These are phyloP conservation scores for Rhingia rostrata DNA, from an alignment of 2,888 invertebrate genomes.

Conservation along the genomic window DNA sequence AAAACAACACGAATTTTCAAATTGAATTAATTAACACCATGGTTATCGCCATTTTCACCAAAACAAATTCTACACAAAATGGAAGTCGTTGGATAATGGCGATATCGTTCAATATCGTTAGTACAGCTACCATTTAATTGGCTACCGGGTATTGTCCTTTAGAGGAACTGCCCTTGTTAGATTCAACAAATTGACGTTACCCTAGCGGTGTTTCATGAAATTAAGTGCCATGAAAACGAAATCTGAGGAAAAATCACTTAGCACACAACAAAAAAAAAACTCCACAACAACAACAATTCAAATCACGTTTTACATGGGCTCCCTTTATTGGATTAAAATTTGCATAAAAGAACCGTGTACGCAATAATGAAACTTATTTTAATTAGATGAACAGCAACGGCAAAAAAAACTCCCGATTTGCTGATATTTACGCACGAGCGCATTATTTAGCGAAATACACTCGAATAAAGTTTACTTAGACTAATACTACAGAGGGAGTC, in stretches of 20 bases:
- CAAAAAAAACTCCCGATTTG: constrained; percentile 6
- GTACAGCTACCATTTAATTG: background rate
- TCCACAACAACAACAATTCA: constrained; percentile 10
- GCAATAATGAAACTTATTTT: constrained; percentile 25
- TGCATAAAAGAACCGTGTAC: constrained; percentile 10
- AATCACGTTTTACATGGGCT: constrained; percentile 23
- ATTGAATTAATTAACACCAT: background rate
- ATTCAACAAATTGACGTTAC: background rate
- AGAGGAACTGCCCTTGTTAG: background rate
- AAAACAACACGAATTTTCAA: background rate
- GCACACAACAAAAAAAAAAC: background rate
- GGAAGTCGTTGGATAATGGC: background rate
- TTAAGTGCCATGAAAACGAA: background rate
- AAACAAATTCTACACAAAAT: background rate
- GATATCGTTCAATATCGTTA: background rate
- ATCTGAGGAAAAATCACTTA: constrained; percentile 2
- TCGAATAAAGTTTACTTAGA: background rate
- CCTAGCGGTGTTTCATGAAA: background rate
- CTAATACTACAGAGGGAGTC: background rate
- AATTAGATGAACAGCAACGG: constrained; percentile 23
- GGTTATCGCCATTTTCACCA: background rate
- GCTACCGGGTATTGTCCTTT: background rate
- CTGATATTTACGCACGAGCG: constrained; percentile 21
- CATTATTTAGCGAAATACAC: constrained; percentile 15
- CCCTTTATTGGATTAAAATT: constrained; percentile 26